Evolutionary conservation across 2,113 vertebrate species (phyloP).

Genomic region (Myodes glareolus): DNA sequence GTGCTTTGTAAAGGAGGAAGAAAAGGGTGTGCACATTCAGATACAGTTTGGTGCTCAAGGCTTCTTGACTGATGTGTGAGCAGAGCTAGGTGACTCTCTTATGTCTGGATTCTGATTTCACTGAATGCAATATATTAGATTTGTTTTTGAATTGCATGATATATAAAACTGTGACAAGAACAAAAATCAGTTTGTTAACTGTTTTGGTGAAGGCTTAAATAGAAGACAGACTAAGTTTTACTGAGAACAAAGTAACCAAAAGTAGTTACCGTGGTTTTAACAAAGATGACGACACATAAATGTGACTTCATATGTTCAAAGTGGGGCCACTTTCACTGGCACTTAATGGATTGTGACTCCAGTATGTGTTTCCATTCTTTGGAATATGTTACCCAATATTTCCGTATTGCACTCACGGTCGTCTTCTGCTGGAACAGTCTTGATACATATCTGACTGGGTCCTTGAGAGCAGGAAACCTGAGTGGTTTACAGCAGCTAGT

Average conservation of each 20-base stretch:
- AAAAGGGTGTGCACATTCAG: background rate
- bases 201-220: background rate
- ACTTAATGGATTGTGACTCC: background rate
- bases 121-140: background rate
- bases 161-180: background rate
- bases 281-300: background rate
- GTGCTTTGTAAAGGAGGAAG: background rate
- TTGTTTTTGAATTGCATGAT: background rate
- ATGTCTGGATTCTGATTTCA: background rate
- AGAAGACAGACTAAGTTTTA: background rate
- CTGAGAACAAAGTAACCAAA: background rate
- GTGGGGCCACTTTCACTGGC: background rate
- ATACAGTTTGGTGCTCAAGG: background rate
- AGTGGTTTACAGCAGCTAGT: background rate
- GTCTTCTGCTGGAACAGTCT: background rate
- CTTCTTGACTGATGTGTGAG: background rate
- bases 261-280: background rate
- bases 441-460: background rate
- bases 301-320: constrained; percentile 19
- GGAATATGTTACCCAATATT: background rate
- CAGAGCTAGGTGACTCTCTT: background rate
- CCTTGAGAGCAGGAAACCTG: background rate
- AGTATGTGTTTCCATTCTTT: background rate
- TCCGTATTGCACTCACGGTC: background rate
- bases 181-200: background rate